Evolutionary conservation across 2,797 vertebrate genomes (phyloP), one percentile per base, ranked within the genome.

Genomic region (Momotus momota): DNA sequence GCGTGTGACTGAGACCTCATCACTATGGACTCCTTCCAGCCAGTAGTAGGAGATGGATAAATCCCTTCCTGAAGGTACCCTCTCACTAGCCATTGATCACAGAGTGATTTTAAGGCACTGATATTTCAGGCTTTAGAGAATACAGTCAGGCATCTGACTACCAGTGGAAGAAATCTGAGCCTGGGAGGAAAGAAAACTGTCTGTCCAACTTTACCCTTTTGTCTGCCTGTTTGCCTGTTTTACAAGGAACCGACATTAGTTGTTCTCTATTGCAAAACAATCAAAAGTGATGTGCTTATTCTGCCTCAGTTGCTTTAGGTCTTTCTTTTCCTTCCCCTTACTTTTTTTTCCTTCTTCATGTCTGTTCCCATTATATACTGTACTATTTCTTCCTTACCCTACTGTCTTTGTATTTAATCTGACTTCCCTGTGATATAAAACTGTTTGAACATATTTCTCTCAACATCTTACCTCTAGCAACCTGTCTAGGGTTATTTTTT

Each of bases 161-260:
- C 19, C 21, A 54, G 45, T 0, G 2, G 78, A 29, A 67, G 70
- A 40, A 79, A 83, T 64, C 35, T 54, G 40, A 86, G 65, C 54
- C 81, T 89, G 21, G 10, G 10, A 89, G 40, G 65, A n/a, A 94
- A 90, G 49, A 35, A 85, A 83, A 64, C 31, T 14, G 0, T 81
- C 25, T 45, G 33, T 67, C 31, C 61, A 82, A 4, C 26, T 43
- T 72, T 65, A 72, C 13, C 20, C 14, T 78, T 82, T 55, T 81
- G 17, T 95, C 61, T 95, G 15, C 33, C 33, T 89, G 67, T 95
- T 93, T 90, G 67, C 75, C 69, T 94, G 65, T 90, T 81, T 75
- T 81, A 79, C 35, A 72, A 60, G 43, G 27, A 87, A 71, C 14
- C 2, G 3, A 41, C 57, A 65, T 83, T 46, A 80, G 45, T 84